These are phyloP conservation scores for Halictus rubicundus DNA, from an alignment of 1,140 invertebrate genomes.

Conservation along the genomic window DNA sequence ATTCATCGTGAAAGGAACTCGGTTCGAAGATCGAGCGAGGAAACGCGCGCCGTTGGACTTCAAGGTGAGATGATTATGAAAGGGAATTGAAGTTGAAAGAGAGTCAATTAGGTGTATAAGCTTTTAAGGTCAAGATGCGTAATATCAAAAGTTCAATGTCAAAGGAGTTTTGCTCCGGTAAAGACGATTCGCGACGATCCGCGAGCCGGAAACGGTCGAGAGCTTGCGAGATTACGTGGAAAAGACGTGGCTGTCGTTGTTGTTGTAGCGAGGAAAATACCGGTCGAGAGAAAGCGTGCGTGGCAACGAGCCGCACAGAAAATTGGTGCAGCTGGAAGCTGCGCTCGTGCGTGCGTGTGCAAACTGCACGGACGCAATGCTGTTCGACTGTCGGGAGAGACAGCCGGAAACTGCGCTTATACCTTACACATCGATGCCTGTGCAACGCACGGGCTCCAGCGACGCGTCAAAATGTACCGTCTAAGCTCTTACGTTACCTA, in stretches of 20 bases:
- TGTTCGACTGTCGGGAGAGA: slow-evolving; percentile 68
- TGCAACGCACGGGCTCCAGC: slow-evolving; percentile 46
- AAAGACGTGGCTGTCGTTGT: too few relatives aligned
- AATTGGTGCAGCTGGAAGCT: slow-evolving; percentile 39
- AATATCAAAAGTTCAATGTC: background rate
- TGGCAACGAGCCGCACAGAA: background rate
- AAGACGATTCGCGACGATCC: background rate
- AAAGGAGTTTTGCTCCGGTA: background rate
- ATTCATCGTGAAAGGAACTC: too few relatives aligned
- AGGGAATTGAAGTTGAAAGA: background rate
- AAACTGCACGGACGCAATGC: slow-evolving; percentile 53
- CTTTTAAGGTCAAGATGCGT: slow-evolving; percentile 1
- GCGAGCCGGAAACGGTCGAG: background rate
- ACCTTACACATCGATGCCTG: slow-evolving; percentile 60
- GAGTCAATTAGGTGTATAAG: background rate
- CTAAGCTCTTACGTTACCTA: slow-evolving; percentile 31
- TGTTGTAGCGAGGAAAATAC: too few relatives aligned
- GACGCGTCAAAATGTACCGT: slow-evolving; percentile 46
- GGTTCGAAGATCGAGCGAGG: background rate
- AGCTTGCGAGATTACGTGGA: too few relatives aligned
- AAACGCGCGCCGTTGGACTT: background rate
- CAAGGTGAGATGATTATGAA: background rate
- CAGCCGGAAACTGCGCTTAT: slow-evolving; percentile 72
- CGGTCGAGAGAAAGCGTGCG: slow-evolving; percentile 1
- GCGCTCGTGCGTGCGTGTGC: slow-evolving; percentile 32